Percentiles rank a stretch among this genome's conserved stretches.
Conservation (phyloP, 2,113 vertebrate genomes). For the Microcebus tavaratra region DNA sequence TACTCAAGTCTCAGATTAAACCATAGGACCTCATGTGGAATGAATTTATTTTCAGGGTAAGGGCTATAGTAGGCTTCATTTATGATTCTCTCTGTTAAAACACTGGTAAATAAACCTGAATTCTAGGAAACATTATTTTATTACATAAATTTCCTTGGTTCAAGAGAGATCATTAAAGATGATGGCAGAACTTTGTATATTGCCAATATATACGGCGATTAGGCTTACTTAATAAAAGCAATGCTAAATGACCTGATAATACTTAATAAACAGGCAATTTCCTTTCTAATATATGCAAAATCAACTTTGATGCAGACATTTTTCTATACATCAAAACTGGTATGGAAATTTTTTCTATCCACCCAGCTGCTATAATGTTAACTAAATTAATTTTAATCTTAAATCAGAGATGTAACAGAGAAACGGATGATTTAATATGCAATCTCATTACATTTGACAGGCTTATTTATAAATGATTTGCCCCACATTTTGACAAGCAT, state of each 20-base stretch:
- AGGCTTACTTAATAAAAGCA: constrained; percentile 38
- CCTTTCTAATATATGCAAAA: constrained; percentile 55
- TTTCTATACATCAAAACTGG: constrained; percentile 57
- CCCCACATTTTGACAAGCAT: constrained; percentile 63
- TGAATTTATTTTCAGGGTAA: constrained; percentile 33
- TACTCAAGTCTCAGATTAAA: background rate
- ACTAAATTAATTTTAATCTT: constrained; percentile 79
- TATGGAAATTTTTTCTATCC: constrained; percentile 50
- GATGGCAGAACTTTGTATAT: background rate
- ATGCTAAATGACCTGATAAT: constrained; percentile 39
- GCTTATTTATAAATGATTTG: constrained; percentile 73
- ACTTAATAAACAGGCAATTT: constrained; percentile 73
- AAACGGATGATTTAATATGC: constrained; percentile 74
- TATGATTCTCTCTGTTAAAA: constrained; percentile 52
- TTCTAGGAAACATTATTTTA: constrained; percentile 47
- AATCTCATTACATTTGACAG: constrained; percentile 74
- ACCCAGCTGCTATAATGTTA: constrained; percentile 71
- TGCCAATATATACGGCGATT: constrained; percentile 13
- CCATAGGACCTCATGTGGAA: background rate
- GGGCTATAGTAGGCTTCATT: background rate
- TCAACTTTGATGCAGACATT: background rate
- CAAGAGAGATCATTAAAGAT: background rate
- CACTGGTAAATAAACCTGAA: constrained; percentile 52
- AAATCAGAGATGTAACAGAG: constrained; percentile 76
- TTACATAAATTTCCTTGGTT: background rate